phyloP scores from a whole-genome alignment of 2,113 vertebrate genomes.

The Saimiri boliviensis region DNA sequence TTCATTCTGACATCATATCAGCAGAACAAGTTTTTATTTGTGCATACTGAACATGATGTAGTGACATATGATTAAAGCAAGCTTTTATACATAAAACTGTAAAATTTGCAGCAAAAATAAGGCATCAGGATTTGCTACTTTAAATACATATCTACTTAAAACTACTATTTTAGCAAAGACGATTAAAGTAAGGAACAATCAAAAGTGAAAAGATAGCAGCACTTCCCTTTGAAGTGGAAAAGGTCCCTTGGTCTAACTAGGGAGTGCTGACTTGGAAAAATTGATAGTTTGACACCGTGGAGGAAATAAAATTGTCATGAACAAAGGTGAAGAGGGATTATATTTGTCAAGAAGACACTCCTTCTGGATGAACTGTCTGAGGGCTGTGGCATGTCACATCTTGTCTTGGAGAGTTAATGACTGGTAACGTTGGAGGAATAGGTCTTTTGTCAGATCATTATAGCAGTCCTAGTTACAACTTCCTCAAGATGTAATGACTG shows the following conservation, averaged over 20 bases:
- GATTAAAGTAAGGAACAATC: constrained; percentile 51
- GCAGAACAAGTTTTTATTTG: constrained; percentile 8
- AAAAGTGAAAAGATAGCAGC: constrained; percentile 35
- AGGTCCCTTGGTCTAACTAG: not conserved
- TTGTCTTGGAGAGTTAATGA: constrained; percentile 70
- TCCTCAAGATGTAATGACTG: constrained; percentile 53
- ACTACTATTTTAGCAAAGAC: constrained; percentile 21
- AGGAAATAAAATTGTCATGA: constrained; percentile 70
- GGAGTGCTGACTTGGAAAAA: constrained; percentile 58
- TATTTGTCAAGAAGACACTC: constrained; percentile 69
- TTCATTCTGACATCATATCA: not conserved
- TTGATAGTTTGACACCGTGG: constrained; percentile 33
- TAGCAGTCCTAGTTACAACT: constrained; percentile 50
- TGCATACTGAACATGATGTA: not conserved
- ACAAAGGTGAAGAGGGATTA: constrained; percentile 70
- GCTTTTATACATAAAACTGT: not conserved
- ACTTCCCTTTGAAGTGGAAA: constrained; percentile 26
- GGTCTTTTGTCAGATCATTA: constrained; percentile 74
- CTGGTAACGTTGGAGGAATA: constrained; percentile 67
- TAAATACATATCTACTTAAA: constrained; percentile 12
- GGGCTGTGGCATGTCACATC: constrained; percentile 57
- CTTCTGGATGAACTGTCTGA: constrained; percentile 69
- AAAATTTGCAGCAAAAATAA: constrained; percentile 34
- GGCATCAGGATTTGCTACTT: not conserved
- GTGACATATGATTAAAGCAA: constrained; percentile 10